phyloP scores from a whole-genome alignment of 2,888 invertebrate genomes.

The Phyllotreta striolata region DNA sequence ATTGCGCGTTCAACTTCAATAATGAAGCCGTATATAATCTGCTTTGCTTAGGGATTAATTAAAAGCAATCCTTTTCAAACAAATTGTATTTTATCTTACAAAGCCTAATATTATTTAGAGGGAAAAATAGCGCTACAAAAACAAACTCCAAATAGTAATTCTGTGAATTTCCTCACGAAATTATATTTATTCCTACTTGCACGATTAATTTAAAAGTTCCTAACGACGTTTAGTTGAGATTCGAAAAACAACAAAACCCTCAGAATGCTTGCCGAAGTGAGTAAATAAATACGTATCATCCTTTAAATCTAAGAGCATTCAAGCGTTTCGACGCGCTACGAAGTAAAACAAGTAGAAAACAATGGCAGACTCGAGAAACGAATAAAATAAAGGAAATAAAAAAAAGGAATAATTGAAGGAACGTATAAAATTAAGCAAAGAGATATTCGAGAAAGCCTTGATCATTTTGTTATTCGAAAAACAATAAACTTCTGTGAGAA shows the following conservation, averaged over 20 bases:
- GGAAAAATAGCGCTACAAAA: too few relatives aligned
- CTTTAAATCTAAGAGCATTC: slow-evolving; percentile 26
- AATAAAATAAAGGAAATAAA: neutral
- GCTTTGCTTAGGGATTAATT: too few relatives aligned
- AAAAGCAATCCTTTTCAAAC: too few relatives aligned
- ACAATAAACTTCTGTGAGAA: slow-evolving; percentile 5
- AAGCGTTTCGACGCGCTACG: slow-evolving; percentile 12
- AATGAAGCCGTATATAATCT: too few relatives aligned
- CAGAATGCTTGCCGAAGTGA: slow-evolving; percentile 2
- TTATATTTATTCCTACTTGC: too few relatives aligned
- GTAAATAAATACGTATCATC: slow-evolving; percentile 28
- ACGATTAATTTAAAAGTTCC: slow-evolving; percentile 9
- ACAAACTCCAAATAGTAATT: too few relatives aligned
- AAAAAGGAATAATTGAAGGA: slow-evolving; percentile 2
- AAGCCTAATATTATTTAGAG: too few relatives aligned
- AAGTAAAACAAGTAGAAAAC: slow-evolving; percentile 10
- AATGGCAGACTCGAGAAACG: neutral
- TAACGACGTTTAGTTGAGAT: slow-evolving; percentile 21
- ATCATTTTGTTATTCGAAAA: neutral
- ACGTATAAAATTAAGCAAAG: slow-evolving; percentile 5
- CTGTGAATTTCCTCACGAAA: too few relatives aligned
- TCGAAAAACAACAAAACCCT: slow-evolving; percentile 21
- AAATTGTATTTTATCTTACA: too few relatives aligned
- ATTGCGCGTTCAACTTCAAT: too few relatives aligned
- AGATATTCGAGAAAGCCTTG: slow-evolving; percentile 5